Evolutionary conservation across 2,797 vertebrate genomes (phyloP).

Genomic region (Myotis daubentonii): DNA sequence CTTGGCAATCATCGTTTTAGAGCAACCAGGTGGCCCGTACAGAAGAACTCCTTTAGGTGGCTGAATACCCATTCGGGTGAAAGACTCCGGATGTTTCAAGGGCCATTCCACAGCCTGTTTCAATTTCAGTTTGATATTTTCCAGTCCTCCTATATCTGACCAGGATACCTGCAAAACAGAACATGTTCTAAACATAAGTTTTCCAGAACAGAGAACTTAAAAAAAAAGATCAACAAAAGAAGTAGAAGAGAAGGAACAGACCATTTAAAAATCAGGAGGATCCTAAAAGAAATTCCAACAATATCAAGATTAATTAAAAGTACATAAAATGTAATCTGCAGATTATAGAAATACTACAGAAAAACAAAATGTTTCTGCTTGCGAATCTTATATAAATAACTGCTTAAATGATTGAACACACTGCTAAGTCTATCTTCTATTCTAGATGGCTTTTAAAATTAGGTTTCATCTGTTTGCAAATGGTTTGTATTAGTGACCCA

Average conservation of each 20-base stretch:
- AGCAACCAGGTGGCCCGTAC: conserved; percentile 97
- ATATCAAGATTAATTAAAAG: neutral
- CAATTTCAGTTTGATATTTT: conserved; percentile 95
- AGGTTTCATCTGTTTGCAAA: conserved; percentile 25
- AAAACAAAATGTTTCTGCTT: conserved; percentile 3
- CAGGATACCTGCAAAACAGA: conserved; percentile 91
- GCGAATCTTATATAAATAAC: neutral
- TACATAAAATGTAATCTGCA: neutral
- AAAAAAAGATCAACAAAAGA: neutral
- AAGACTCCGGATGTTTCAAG: conserved; percentile 93
- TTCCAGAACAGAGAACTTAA: neutral
- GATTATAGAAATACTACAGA: neutral
- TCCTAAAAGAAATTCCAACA: neutral
- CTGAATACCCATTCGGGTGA: conserved; percentile 93
- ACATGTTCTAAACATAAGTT: neutral
- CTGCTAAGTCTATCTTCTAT: neutral
- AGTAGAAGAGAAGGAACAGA: neutral
- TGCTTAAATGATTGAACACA: neutral
- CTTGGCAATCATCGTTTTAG: conserved; percentile 99
- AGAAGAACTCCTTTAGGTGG: conserved; percentile 96
- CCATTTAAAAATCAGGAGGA: neutral
- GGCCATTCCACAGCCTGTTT: conserved; percentile 98
- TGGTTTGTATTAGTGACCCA: neutral
- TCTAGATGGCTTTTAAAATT: neutral
- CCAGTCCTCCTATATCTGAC: conserved; percentile 97